Evolutionary conservation across 2,113 vertebrate species (phyloP).

Genomic region (Sarotherodon lohbergeri): DNA sequence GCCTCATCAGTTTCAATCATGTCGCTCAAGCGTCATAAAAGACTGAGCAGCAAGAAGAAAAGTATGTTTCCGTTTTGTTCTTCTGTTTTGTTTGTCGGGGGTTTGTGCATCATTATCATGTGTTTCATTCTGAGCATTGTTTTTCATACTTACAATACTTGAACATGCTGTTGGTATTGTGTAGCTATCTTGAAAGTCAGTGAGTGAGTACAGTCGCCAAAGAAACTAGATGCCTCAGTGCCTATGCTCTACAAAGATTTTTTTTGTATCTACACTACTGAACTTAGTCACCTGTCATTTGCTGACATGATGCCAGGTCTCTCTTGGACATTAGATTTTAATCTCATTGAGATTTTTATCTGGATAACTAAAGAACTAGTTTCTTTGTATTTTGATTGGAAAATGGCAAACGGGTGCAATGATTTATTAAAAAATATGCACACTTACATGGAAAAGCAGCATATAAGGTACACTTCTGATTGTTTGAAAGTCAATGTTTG

Average conservation of each 20-base stretch:
- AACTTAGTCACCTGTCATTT: neutral
- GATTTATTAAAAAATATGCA: neutral
- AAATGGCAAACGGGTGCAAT: neutral
- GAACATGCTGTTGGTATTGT: neutral
- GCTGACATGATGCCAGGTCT: neutral
- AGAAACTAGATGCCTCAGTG: neutral
- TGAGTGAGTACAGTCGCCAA: neutral
- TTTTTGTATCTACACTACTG: neutral
- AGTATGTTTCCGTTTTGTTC: constrained; percentile 25
- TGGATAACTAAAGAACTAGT: neutral
- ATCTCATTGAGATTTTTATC: neutral
- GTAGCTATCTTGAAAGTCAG: neutral
- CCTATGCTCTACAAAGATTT: neutral
- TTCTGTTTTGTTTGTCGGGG: neutral
- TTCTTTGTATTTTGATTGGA: neutral
- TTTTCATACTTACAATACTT: neutral
- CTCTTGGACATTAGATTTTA: neutral
- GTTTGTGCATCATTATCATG: neutral
- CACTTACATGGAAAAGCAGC: neutral
- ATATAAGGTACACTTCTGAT: neutral
- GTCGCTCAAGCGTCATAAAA: constrained; percentile 38
- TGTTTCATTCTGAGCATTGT: neutral
- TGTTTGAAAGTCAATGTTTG: neutral
- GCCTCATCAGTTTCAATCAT: constrained; percentile 13
- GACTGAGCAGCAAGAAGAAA: constrained; percentile 57